Evolutionary conservation across 92 coral and sea anemone species (phyloP).

Genomic region (Phymanthus crucifer): DNA sequence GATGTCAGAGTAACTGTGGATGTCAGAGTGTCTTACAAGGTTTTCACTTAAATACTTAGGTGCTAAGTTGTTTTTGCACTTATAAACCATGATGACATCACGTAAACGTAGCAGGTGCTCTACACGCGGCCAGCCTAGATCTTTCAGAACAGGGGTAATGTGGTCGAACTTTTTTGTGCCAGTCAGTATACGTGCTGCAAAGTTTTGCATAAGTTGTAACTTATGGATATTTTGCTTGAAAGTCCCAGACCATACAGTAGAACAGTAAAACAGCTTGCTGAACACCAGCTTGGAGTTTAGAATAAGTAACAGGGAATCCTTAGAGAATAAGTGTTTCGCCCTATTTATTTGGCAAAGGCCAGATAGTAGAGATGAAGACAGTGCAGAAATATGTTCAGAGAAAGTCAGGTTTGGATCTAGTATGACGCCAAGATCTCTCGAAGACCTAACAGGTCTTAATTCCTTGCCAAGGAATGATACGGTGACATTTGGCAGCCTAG

Average conservation of each 20-base stretch:
- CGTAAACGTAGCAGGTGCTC: conserved; percentile 16
- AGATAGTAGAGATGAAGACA: conserved; percentile 10
- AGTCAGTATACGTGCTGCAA: conserved; percentile 41
- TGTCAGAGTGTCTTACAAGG: no score
- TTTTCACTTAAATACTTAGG: no score
- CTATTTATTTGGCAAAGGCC: conserved; percentile 27
- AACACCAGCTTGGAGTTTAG: neutral
- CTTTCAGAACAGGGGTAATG: conserved; percentile 39
- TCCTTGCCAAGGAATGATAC: neutral
- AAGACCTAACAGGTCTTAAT: no score
- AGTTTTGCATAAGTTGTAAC: conserved; percentile 53
- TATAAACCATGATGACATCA: conserved; percentile 1
- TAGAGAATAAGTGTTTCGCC: conserved; percentile 22
- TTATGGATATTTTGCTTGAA: conserved; percentile 41
- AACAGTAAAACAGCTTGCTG: conserved; percentile 6
- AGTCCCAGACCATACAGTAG: conserved; percentile 50
- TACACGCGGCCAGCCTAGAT: conserved; percentile 35
- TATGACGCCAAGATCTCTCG: no score
- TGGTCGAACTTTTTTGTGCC: conserved; percentile 44
- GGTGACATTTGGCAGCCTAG: neutral
- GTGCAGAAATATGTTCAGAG: conserved; percentile 7
- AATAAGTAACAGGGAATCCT: neutral
- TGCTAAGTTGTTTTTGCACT: no score
- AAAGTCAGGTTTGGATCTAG: no score
- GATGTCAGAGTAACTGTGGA: no score